These are phyloP conservation scores for Frankliniella intonsa DNA, from an alignment of 2,888 invertebrate species.

Conservation along the genomic window DNA sequence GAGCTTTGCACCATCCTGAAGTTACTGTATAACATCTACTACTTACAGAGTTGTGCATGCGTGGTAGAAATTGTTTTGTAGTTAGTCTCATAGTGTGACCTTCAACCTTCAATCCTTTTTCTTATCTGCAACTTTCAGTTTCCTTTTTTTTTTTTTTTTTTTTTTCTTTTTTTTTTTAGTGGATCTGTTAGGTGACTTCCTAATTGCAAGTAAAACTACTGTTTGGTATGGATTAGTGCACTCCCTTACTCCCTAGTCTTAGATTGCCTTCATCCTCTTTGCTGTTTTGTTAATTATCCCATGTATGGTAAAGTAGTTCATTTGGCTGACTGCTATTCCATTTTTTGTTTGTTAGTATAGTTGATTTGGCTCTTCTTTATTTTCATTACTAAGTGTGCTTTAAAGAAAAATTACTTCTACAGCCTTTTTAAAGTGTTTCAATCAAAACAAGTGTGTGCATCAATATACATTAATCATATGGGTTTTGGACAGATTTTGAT, in stretches of 20 bases:
- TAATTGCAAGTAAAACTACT: too few species aligned
- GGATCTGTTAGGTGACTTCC: neutral
- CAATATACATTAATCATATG: conserved; percentile 42
- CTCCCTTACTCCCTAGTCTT: too few species aligned
- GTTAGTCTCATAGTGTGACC: neutral
- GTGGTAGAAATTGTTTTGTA: neutral
- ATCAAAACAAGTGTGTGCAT: neutral
- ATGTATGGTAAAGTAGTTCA: neutral
- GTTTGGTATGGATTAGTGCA: neutral
- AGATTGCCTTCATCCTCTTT: neutral
- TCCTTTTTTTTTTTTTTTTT: neutral
- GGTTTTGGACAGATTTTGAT: conserved; percentile 61
- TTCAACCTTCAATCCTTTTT: conserved; percentile 30
- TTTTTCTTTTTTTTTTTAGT: neutral
- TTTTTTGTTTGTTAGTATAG: neutral
- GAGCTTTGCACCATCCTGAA: too few species aligned
- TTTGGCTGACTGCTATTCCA: neutral
- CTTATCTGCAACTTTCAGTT: conserved; percentile 9
- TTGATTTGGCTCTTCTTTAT: neutral
- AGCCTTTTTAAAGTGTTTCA: too few species aligned
- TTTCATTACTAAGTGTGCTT: neutral
- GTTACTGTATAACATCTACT: neutral
- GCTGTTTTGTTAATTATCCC: too few species aligned
- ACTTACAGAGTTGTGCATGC: neutral
- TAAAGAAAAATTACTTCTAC: neutral